Conservation (phyloP, 2,113 vertebrate genomes). For the Struthio camelus region DNA sequence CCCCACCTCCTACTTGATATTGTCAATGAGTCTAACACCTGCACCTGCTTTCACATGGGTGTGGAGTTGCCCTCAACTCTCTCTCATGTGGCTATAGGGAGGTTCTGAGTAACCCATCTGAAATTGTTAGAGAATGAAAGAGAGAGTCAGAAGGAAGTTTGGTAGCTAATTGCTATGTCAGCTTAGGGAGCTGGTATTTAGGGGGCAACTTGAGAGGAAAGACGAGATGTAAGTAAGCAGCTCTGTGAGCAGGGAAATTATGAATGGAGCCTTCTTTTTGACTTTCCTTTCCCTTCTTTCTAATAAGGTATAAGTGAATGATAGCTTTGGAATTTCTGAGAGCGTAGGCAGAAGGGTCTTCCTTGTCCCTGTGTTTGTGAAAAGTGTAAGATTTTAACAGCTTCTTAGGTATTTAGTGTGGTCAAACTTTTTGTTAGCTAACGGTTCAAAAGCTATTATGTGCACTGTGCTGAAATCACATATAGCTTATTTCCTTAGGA, state of each 20-base stretch:
- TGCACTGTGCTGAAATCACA: background rate
- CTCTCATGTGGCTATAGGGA: background rate
- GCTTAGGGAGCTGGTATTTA: background rate
- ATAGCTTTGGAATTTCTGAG: fast-evolving
- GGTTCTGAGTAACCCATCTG: background rate
- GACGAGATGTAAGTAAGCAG: background rate
- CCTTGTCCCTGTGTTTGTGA: background rate
- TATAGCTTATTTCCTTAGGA: background rate
- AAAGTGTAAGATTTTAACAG: background rate
- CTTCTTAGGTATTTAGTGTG: background rate
- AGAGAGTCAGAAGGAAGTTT: background rate
- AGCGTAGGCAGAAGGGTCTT: background rate
- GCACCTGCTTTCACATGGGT: background rate
- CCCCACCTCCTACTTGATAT: background rate
- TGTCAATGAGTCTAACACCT: background rate
- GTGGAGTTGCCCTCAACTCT: background rate
- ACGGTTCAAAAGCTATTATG: background rate
- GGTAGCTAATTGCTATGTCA: background rate
- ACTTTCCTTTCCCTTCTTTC: background rate
- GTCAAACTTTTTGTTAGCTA: background rate
- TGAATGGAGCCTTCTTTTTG: fast-evolving
- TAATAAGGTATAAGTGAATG: background rate
- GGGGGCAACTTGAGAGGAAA: fast-evolving
- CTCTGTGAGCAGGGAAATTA: fast-evolving
- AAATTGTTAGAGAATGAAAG: background rate